phyloP scores from a whole-genome alignment of 2,113 vertebrate genomes.

The Pygoscelis antarcticus region DNA sequence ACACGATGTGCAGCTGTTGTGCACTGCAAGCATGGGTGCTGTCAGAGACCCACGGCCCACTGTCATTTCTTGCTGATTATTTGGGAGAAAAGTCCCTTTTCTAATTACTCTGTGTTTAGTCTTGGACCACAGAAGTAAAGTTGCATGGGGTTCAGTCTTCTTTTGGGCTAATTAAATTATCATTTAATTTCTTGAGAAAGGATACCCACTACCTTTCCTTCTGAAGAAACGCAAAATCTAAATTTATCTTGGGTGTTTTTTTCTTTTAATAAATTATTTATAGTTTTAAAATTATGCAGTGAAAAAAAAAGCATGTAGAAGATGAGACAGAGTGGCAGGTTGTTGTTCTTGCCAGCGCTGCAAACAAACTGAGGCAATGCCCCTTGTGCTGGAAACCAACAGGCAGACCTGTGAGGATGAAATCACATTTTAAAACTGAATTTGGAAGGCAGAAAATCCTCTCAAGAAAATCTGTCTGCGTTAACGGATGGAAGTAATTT shows the following conservation, averaged over 20 bases:
- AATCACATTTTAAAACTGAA: neutral
- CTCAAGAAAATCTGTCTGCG: neutral
- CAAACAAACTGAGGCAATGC: neutral
- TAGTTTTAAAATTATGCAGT: neutral
- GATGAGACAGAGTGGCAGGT: neutral
- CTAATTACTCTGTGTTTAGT: neutral
- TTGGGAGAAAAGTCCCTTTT: neutral
- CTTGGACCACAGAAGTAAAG: neutral
- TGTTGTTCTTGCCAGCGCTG: neutral
- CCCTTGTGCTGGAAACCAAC: neutral
- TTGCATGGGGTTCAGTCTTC: neutral
- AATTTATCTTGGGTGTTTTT: neutral
- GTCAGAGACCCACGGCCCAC: neutral
- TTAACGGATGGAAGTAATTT: conserved; percentile 1
- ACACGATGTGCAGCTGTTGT: neutral
- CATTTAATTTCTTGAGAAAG: neutral
- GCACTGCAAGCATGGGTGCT: neutral
- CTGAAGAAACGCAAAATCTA: neutral
- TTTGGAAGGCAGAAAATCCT: neutral
- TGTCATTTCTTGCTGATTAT: neutral
- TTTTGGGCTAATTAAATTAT: neutral
- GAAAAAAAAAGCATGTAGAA: neutral
- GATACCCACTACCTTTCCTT: neutral
- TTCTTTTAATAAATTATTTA: neutral
- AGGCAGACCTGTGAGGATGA: neutral